Base-by-base conservation (phyloP, 2,888 invertebrate species). In the Drosophila gaucha region DNA sequence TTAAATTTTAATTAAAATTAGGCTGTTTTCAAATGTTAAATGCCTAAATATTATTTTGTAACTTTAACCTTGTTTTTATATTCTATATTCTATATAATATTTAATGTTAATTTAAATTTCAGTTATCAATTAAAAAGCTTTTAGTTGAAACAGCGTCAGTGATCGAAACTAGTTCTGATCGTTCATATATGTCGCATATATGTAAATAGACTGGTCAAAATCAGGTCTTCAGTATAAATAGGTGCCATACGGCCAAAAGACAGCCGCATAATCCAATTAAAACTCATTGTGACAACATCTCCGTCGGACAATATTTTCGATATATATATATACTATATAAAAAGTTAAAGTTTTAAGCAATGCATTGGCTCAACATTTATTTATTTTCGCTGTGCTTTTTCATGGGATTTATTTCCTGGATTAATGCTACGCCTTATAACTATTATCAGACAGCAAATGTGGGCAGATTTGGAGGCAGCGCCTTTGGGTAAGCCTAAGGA, bases 171-270 rank as follows among this genome's bases (percentile, higher is more conserved):
- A 55, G 72, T 72, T 71, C 49, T 54, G 38, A 35, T 26, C 41
- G 14, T 14, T n/a, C n/a, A 14, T 41, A 24, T 41, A 18, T 46
- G 26, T 14, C 31, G 28, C n/a, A 28, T 47, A 47, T 58, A 43
- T 58, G 18, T 58, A 41, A 65, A 59, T 43, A 24, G 43, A 74
- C 72, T 30, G 55, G 54, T 66, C 52, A 54, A 20, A 24, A 49
- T 55, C 70, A 31, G n/a, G 52, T 50, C 16, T 16, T 14, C n/a
- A 10, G 54, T 72, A 74, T 72, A 72, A 72, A 74, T 63, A 74
- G 75, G 33, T 41, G 35, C 31, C 24, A 38, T 54, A 50, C 52
- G 54, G 36, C 31, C 28, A 18, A 24, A 12, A 31, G 14, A 16
- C 14, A 46, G 18, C 24, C 50, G 28, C 71, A 71, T 18, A 57